Conservation (phyloP, 1,140 invertebrate species). For the Listronotus oregonensis region DNA sequence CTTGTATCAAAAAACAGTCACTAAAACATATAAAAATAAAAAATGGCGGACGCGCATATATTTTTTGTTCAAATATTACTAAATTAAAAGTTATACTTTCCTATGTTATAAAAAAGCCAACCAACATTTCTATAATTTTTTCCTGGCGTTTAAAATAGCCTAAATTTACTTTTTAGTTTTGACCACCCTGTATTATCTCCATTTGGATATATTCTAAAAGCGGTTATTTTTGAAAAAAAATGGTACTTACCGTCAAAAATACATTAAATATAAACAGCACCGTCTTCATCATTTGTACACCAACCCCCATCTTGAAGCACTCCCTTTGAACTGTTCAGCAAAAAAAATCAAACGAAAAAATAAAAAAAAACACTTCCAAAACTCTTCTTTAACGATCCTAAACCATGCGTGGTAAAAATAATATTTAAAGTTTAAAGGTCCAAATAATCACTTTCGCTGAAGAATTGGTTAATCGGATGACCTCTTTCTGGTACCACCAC, state of each 20-base stretch:
- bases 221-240: too few relatives aligned
- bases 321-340: slow-evolving; percentile 5
- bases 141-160: too few relatives aligned
- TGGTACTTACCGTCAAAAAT: slow-evolving; percentile 73
- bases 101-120: too few relatives aligned
- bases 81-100: too few relatives aligned
- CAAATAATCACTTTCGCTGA: slow-evolving; percentile 18
- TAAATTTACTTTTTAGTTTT: too few relatives aligned
- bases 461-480: slow-evolving; percentile 15
- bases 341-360: slow-evolving; percentile 12
- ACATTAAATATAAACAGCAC: slow-evolving; percentile 64
- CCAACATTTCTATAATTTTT: too few relatives aligned
- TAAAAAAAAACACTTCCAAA: slow-evolving; percentile 4
- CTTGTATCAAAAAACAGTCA: too few relatives aligned
- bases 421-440: slow-evolving; percentile 26
- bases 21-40: too few relatives aligned
- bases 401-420: neutral
- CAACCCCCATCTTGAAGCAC: slow-evolving; percentile 20
- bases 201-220: neutral
- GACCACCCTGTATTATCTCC: too few relatives aligned
- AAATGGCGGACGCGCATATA: too few relatives aligned
- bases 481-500: slow-evolving; percentile 28
- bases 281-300: slow-evolving; percentile 28
- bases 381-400: neutral
- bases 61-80: too few relatives aligned